These are phyloP conservation scores for Hydrotaea diabolus DNA, from an alignment of 2,888 invertebrate species.

Conservation along the genomic window DNA sequence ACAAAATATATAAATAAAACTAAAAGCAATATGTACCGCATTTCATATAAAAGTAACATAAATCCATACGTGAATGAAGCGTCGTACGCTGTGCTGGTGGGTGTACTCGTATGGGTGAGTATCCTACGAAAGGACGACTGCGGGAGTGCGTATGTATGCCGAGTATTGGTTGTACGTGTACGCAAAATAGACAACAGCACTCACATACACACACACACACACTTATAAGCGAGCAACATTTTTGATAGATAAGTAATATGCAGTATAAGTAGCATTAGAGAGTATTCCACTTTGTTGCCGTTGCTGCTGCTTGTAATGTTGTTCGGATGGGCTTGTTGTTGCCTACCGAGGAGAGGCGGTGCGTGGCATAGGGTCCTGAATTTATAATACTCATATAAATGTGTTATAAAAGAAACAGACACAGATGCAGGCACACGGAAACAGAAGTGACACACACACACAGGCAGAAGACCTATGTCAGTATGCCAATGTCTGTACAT, in stretches of 20 bases:
- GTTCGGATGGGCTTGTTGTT: conserved; percentile 34
- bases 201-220: not conserved
- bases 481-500: not conserved
- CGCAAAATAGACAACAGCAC: not conserved
- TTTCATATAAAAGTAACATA: conserved; percentile 42
- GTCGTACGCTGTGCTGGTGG: not conserved
- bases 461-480: not conserved
- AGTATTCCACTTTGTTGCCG: conserved; percentile 22
- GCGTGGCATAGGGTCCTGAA: conserved; percentile 25
- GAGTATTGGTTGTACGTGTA: not conserved
- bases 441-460: not conserved
- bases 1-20: conserved; percentile 37
- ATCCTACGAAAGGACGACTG: not conserved
- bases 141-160: not conserved
- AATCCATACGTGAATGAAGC: not conserved
- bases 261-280: conserved; percentile 34
- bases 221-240: not conserved
- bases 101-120: not conserved
- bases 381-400: conserved; percentile 41
- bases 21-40: conserved; percentile 51
- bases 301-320: not conserved
- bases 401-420: not conserved
- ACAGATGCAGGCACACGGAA: not conserved
- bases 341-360: not conserved
- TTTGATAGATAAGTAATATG: conserved; percentile 56